Evolutionary conservation across 2,797 vertebrate species (phyloP), one percentile per base, ranked within the genome.

Genomic region (Danio jaintianensis): DNA sequence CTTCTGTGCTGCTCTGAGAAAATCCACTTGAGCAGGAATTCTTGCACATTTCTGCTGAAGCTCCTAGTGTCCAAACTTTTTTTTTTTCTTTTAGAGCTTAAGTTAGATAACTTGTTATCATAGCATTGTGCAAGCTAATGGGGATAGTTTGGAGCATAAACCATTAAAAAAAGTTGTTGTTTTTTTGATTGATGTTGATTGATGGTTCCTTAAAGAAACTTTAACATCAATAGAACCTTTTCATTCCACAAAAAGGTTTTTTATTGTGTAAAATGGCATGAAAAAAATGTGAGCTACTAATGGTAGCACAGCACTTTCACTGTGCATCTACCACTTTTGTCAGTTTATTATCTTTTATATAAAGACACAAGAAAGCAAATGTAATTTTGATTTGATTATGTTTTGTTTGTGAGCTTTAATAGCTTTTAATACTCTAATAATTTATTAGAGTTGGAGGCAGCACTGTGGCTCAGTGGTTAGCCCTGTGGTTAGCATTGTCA

Each of bases 11-110:
- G 45, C 22, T 12, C 2, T 22, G 22, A 75, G 45, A 61, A 73
- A 50, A 75, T 62, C 29, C n/a, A 52, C 58, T 75, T 63, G 29
- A 63, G 72, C 6, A 62, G 16, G 22, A 75, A 62, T 50, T 38
- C 16, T 42, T 40, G 47, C 29, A 50, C 58, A 8, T 75, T 75
- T 50, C 45, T 62, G 22, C 40, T 2, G 0, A 75, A 18, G 45
- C 29, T 50, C 47, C 16, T 18, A 18, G 56, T 75, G 58, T 47
- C 71, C 43, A 56, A 58, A 58, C 4, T 0, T 56, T 56, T 22
- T 56, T 9, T 5, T 47, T 47, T 7, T 5, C 0, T 0, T 8
- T 0, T 29, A 38, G 1, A 38, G 67, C 48, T 36, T 18, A 55
- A n/a, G 68, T 18, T 66, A 68, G 5, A 52, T 68, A 68, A 9